Conservation (phyloP, 2,797 vertebrate species). For the Atherinosoma microstoma region DNA sequence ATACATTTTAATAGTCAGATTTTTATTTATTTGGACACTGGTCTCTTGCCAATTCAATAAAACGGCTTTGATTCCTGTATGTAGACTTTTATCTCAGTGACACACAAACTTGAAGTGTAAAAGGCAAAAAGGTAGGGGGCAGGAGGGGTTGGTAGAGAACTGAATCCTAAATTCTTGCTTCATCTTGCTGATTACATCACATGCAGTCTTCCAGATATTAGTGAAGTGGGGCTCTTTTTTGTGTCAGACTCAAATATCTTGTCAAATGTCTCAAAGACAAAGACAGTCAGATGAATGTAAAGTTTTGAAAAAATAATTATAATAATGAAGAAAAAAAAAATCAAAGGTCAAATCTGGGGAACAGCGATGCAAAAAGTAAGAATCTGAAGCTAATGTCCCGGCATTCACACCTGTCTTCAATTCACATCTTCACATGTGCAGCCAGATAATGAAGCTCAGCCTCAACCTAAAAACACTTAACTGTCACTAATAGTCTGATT, state of each 20-base stretch:
- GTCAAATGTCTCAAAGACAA: too few relatives aligned
- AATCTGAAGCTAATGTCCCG: neutral
- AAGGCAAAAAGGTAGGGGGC: neutral
- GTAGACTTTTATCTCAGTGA: too few relatives aligned
- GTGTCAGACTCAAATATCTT: too few relatives aligned
- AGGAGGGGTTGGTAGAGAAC: neutral
- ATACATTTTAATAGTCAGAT: neutral
- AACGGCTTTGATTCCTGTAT: neutral
- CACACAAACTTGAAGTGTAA: neutral
- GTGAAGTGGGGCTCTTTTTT: too few relatives aligned
- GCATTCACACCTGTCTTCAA: neutral
- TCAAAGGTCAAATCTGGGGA: neutral
- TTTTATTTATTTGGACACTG: neutral
- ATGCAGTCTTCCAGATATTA: too few relatives aligned
- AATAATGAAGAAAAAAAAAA: neutral
- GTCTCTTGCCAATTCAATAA: neutral
- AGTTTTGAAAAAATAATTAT: neutral
- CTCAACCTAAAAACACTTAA: neutral
- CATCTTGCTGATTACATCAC: neutral
- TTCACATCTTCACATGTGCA: neutral
- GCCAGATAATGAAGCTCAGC: neutral
- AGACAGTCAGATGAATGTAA: too few relatives aligned
- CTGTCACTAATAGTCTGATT: neutral
- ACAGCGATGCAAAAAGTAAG: neutral
- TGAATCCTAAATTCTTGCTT: neutral